phyloP scores from a whole-genome alignment of 2,888 invertebrate genomes.

The Apeira syringaria region DNA sequence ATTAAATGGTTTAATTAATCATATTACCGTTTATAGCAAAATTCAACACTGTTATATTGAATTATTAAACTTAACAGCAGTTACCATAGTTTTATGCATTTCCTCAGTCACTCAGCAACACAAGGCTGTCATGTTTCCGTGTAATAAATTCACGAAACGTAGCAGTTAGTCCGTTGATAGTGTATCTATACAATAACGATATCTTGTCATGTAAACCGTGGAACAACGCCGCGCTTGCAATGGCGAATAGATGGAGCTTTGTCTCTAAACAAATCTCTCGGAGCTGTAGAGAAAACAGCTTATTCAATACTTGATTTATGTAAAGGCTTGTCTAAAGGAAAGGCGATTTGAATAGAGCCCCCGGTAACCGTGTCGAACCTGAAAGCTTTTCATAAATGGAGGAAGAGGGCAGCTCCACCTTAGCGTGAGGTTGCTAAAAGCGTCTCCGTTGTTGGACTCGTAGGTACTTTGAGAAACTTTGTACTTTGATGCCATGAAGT shows the following conservation, averaged over 20 bases:
- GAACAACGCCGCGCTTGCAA: conserved; percentile 17
- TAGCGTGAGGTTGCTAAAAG: conserved; percentile 65
- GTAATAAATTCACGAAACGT: conserved; percentile 30
- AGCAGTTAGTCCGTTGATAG: conserved; percentile 23
- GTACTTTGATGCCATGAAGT: conserved; percentile 45
- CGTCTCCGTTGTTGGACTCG: conserved; percentile 47
- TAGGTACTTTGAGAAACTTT: conserved; percentile 52
- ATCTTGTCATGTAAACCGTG: conserved; percentile 25
- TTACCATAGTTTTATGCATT: not conserved
- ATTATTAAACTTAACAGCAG: too few relatives aligned
- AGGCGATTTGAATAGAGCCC: conserved; percentile 75
- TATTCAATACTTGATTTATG: conserved; percentile 71
- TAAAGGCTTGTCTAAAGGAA: conserved; percentile 64
- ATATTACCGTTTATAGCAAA: too few relatives aligned
- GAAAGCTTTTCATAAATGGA: conserved; percentile 79
- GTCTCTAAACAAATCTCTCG: conserved; percentile 43
- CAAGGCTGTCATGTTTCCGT: conserved; percentile 31
- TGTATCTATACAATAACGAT: conserved; percentile 28
- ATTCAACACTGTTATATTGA: too few relatives aligned
- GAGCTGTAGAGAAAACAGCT: conserved; percentile 52
- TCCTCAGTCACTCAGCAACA: conserved; percentile 11
- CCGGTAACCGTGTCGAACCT: conserved; percentile 66
- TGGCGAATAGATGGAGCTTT: conserved; percentile 23
- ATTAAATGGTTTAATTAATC: too few relatives aligned
- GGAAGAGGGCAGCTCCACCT: conserved; percentile 55